Evolutionary conservation across 2,888 invertebrate genomes (phyloP).

Genomic region (Baccha elongata): DNA sequence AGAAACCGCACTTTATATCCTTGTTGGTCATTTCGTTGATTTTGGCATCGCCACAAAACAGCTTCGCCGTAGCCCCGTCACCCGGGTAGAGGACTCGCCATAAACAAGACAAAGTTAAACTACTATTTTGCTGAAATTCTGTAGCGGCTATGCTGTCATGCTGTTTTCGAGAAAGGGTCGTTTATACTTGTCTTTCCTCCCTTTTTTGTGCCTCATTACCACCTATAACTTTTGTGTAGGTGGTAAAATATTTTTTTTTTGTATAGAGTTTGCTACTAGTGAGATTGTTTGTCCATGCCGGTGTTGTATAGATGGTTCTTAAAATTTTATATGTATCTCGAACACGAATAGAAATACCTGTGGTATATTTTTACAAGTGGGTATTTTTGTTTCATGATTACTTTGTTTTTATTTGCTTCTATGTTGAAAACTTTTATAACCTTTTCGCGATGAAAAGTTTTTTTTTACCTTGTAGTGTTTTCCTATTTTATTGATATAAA

Average conservation of each 20-base stretch:
- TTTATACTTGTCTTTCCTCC: conserved; percentile 10
- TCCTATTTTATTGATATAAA: conserved; percentile 7
- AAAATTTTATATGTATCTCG: conserved; percentile 26
- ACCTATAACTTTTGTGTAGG: conserved; percentile 9
- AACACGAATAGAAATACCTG: conserved; percentile 30
- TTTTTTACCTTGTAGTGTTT: neutral
- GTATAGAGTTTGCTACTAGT: conserved; percentile 1
- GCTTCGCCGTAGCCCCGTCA: no score
- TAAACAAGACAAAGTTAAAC: conserved; percentile 22
- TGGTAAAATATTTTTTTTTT: neutral
- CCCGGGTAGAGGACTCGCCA: conserved; percentile 23
- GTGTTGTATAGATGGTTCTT: conserved; percentile 18
- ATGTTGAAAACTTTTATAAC: neutral
- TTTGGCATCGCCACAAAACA: conserved; percentile 18
- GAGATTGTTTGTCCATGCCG: conserved; percentile 41
- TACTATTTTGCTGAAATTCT: conserved; percentile 33
- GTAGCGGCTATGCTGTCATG: neutral
- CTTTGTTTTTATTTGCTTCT: conserved; percentile 17
- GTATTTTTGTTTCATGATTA: neutral
- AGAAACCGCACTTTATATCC: conserved; percentile 42
- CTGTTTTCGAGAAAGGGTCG: conserved; percentile 23
- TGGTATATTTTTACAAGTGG: conserved; percentile 25
- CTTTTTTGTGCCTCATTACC: conserved; percentile 12
- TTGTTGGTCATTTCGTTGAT: conserved; percentile 37
- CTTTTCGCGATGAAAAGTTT: conserved; percentile 2